Evolutionary conservation across 2,797 vertebrate species (phyloP).

Genomic region (Allobates femoralis): DNA sequence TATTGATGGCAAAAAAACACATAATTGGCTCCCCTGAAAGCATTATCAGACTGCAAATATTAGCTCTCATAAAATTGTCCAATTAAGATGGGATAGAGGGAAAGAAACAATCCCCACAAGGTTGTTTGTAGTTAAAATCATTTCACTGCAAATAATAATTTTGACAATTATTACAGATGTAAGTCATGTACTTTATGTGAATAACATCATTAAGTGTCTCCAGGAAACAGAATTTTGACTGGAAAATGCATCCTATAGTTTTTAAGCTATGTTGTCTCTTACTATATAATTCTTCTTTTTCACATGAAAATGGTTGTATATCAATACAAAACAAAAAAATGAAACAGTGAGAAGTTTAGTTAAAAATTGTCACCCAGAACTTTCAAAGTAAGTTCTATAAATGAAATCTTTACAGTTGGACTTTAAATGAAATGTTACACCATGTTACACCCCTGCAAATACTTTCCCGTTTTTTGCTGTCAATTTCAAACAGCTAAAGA

Average conservation of each 20-base stretch:
- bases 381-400: neutral
- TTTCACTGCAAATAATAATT: conserved; percentile 61
- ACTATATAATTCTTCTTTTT: neutral
- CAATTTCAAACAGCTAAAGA: neutral
- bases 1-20: conserved; percentile 63
- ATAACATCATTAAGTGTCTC: conserved; percentile 59
- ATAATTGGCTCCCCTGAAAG: conserved; percentile 74
- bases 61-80: conserved; percentile 69
- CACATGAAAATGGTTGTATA: neutral
- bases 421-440: neutral
- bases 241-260: conserved; percentile 29
- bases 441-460: neutral
- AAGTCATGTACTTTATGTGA: conserved; percentile 57
- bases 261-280: neutral
- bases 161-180: conserved; percentile 67
- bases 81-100: conserved; percentile 67
- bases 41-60: conserved; percentile 68
- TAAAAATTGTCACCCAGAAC: neutral
- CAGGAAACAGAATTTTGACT: conserved; percentile 24
- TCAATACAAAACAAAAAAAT: neutral
- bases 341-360: neutral
- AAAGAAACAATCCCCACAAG: conserved; percentile 66
- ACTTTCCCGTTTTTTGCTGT: neutral
- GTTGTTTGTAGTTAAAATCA: conserved; percentile 65
- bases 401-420: neutral